Evolutionary conservation across 2,888 invertebrate species (phyloP).

Genomic region (Lycia hirtaria): DNA sequence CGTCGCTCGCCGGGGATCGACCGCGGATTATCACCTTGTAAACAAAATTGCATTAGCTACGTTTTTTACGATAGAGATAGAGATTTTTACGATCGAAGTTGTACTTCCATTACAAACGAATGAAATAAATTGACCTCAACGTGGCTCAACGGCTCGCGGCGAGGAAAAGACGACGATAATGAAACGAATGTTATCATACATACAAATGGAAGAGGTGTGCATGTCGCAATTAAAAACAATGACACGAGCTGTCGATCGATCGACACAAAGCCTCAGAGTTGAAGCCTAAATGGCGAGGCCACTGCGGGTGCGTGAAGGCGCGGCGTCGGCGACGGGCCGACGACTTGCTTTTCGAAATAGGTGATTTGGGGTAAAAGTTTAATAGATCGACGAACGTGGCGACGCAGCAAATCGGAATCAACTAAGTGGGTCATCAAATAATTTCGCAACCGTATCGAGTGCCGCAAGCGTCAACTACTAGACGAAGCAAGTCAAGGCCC

Average conservation of each 20-base stretch:
- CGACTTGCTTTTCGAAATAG: slow-evolving; percentile 60
- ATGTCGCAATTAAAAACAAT: slow-evolving; percentile 46
- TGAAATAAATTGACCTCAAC: background rate
- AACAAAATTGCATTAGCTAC: slow-evolving; percentile 78
- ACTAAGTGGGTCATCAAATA: slow-evolving; percentile 82
- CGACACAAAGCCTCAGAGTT: slow-evolving; percentile 45
- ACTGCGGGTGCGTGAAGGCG: slow-evolving; percentile 49
- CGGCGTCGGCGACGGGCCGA: slow-evolving; percentile 31
- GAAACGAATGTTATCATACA: slow-evolving; percentile 32
- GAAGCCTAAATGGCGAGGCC: slow-evolving; percentile 53
- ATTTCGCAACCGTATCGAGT: slow-evolving; percentile 75
- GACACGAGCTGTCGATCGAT: slow-evolving; percentile 47
- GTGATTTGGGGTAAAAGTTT: slow-evolving; percentile 67
- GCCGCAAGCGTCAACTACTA: slow-evolving; percentile 82
- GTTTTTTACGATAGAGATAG: slow-evolving; percentile 47
- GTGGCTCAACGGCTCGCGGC: background rate
- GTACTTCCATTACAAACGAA: slow-evolving; percentile 5
- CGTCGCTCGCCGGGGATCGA: slow-evolving; percentile 62
- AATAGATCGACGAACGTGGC: slow-evolving; percentile 63
- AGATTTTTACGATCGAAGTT: slow-evolving; percentile 5
- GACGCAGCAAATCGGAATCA: slow-evolving; percentile 77
- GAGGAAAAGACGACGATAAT: slow-evolving; percentile 42
- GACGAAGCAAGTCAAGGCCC: slow-evolving; percentile 79
- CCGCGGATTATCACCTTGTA: slow-evolving; percentile 79
- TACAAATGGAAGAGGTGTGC: slow-evolving; percentile 25